Conservation (phyloP, 2,113 vertebrate genomes). For the Glaucomys volans region DNA sequence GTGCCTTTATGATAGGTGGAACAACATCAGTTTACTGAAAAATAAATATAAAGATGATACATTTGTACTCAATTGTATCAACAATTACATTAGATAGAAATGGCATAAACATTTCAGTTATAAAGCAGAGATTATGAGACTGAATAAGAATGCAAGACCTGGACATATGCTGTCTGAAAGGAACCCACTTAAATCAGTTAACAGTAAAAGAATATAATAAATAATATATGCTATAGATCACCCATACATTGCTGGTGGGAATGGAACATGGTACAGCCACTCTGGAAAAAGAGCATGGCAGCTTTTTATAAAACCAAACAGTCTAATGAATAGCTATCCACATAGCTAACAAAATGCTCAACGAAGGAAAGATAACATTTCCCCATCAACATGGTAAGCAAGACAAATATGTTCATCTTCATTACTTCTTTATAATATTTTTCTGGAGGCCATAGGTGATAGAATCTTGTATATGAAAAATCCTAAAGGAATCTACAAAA, state of each 20-base stretch:
- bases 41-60: background rate
- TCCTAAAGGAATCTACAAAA: constrained; percentile 32
- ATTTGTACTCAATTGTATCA: background rate
- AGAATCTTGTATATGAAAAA: constrained; percentile 5
- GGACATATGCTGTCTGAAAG: background rate
- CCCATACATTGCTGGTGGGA: background rate
- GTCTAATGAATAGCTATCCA: background rate
- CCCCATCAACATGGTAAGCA: background rate
- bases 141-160: background rate
- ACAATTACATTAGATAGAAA: background rate
- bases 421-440: background rate
- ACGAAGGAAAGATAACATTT: background rate
- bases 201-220: background rate
- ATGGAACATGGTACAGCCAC: background rate
- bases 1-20: background rate
- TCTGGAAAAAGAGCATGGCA: background rate
- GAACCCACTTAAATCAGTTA: background rate
- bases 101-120: background rate
- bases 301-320: background rate
- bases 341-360: background rate
- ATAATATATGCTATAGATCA: background rate
- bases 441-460: background rate
- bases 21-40: background rate
- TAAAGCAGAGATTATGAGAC: background rate
- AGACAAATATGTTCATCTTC: background rate